Evolutionary conservation across 1,140 invertebrate species (phyloP).

Genomic region (Antheraea pernyi): DNA sequence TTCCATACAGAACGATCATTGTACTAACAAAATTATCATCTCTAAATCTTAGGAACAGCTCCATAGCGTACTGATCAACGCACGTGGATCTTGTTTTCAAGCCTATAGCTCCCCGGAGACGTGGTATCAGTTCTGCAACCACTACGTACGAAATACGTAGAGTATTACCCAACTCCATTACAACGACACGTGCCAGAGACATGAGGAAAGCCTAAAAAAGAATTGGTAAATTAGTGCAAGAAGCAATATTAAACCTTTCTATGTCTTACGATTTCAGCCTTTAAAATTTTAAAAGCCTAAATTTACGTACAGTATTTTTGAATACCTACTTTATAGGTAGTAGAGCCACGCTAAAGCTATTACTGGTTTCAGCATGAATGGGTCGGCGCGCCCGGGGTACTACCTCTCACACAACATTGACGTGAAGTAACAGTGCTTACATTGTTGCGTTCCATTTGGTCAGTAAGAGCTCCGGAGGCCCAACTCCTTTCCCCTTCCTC

Average conservation of each 20-base stretch:
- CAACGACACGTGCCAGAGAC: slow-evolving; percentile 55
- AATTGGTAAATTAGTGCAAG: background rate
- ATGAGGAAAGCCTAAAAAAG: slow-evolving; percentile 61
- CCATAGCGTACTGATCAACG: slow-evolving; percentile 33
- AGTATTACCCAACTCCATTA: slow-evolving; percentile 46
- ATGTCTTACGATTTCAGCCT: no score
- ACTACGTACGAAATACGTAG: slow-evolving; percentile 63
- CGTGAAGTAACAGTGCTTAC: no score
- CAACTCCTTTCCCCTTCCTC: no score
- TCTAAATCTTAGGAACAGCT: slow-evolving; percentile 46
- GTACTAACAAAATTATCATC: slow-evolving; percentile 59
- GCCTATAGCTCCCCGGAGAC: slow-evolving; percentile 48
- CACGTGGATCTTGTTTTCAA: slow-evolving; percentile 36
- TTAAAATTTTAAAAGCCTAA: no score
- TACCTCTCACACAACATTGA: no score
- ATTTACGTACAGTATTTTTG: no score
- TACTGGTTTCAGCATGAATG: no score
- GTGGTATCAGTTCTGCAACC: slow-evolving; percentile 58
- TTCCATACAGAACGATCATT: background rate
- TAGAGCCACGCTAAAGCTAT: no score
- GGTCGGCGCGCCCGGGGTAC: no score
- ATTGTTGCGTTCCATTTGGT: no score
- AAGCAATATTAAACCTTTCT: background rate
- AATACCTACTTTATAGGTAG: no score
- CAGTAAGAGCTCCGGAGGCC: no score